Conservation (phyloP, 1,140 invertebrate species). For the Zaprionus vittiger region DNA sequence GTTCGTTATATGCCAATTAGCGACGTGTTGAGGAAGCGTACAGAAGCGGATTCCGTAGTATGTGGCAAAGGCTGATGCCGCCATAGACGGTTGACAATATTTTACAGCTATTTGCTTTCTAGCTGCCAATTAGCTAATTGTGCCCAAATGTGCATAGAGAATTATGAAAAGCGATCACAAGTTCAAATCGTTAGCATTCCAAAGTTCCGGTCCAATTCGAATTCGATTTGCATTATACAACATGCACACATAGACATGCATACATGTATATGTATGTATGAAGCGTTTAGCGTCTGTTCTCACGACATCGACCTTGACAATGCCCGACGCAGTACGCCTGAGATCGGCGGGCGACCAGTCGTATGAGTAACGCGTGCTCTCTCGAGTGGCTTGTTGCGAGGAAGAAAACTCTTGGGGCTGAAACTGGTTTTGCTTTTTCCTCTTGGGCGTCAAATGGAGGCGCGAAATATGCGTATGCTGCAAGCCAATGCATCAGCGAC, state of each 20-base stretch:
- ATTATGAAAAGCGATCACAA: constrained; percentile 57
- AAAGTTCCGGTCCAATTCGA: constrained; percentile 61
- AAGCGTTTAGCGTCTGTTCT: constrained; percentile 49
- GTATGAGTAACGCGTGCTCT: constrained; percentile 29
- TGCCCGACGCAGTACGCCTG: constrained; percentile 49
- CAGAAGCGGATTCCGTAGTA: constrained; percentile 3
- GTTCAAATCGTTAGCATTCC: constrained; percentile 51
- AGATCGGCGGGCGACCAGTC: constrained; percentile 10
- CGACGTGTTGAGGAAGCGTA: constrained; percentile 69
- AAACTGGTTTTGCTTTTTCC: constrained; percentile 60
- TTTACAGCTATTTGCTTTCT: constrained; percentile 56
- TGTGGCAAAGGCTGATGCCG: constrained; percentile 31
- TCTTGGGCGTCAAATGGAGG: constrained; percentile 50
- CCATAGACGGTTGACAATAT: constrained; percentile 63
- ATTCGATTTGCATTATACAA: constrained; percentile 49
- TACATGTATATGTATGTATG: constrained; percentile 19
- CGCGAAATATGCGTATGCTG: constrained; percentile 73
- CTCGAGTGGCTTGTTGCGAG: constrained; percentile 38
- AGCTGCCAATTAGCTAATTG: constrained; percentile 70
- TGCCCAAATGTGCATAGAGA: constrained; percentile 71
- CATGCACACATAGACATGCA: constrained; percentile 8
- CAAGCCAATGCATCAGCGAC: constrained; percentile 47
- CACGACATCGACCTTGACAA: constrained; percentile 70
- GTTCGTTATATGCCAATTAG: constrained; percentile 77
- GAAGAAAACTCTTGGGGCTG: constrained; percentile 64